These are phyloP conservation scores for Panthera leo DNA, from an alignment of 2,113 vertebrate species.

Conservation along the genomic window DNA sequence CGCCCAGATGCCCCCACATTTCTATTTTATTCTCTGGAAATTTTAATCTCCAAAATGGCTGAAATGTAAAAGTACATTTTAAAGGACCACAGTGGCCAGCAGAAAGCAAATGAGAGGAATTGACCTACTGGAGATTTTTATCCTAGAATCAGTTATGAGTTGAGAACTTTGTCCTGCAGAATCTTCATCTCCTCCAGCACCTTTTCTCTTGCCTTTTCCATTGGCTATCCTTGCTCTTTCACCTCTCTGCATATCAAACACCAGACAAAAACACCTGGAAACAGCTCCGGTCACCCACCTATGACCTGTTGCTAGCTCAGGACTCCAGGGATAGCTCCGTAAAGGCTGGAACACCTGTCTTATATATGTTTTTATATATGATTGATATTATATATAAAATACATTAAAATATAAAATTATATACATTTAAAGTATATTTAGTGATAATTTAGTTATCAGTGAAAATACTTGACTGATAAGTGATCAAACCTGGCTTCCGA, in stretches of 20 bases:
- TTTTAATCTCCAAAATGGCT: background rate
- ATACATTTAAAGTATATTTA: background rate
- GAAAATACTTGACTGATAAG: background rate
- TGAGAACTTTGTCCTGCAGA: conserved; percentile 61
- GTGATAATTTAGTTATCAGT: background rate
- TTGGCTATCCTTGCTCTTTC: conserved; percentile 12
- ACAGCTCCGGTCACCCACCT: background rate
- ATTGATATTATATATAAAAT: background rate
- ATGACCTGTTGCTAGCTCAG: background rate
- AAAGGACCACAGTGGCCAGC: background rate
- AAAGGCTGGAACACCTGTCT: background rate
- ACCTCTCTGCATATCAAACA: conserved; percentile 44
- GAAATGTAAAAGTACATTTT: background rate
- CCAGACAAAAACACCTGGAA: background rate
- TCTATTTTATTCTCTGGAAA: background rate
- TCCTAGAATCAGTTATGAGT: conserved; percentile 49
- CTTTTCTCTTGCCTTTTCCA: conserved; percentile 58
- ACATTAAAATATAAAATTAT: no score
- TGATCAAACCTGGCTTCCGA: background rate
- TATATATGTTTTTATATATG: background rate
- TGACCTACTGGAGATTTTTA: background rate
- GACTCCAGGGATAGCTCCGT: background rate
- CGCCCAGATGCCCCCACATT: background rate
- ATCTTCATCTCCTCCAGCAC: conserved; percentile 58
- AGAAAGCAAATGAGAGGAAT: background rate